phyloP scores from a whole-genome alignment of 2,888 invertebrate species.

The Tubiluchus corallicola region DNA sequence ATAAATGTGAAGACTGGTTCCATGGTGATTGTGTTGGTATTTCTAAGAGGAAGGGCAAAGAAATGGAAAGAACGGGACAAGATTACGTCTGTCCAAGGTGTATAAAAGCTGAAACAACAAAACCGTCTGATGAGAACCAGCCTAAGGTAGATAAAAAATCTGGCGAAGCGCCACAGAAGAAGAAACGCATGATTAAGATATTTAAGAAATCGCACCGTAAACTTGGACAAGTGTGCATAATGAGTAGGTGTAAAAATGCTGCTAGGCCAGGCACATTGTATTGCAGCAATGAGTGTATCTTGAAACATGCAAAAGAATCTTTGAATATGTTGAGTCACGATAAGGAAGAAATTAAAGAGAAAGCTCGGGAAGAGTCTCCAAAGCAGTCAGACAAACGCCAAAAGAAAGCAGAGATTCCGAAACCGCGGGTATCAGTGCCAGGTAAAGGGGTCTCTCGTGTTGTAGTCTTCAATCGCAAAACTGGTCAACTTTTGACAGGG shows the following conservation, averaged over 20 bases:
- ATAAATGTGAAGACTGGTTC: constrained; percentile 88
- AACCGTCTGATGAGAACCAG: no score
- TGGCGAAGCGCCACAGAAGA: background rate
- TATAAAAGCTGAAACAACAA: no score
- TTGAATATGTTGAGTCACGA: constrained; percentile 18
- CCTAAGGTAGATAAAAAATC: no score
- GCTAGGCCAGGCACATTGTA: constrained; percentile 39
- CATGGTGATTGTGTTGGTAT: constrained; percentile 93
- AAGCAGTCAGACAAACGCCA: background rate
- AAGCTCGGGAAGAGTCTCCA: constrained; percentile 8
- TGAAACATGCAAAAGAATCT: constrained; percentile 55
- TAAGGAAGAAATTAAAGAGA: constrained; percentile 13
- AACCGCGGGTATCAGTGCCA: no score
- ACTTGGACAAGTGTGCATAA: background rate
- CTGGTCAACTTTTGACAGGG: constrained; percentile 49
- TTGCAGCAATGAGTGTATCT: constrained; percentile 70
- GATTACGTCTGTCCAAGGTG: background rate
- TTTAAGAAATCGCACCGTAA: background rate
- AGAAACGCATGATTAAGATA: background rate
- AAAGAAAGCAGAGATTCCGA: background rate
- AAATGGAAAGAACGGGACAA: constrained; percentile 38
- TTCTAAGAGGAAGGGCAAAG: constrained; percentile 30
- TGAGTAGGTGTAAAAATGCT: constrained; percentile 16
- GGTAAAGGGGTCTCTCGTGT: no score
- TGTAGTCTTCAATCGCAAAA: constrained; percentile 67